phyloP scores from a whole-genome alignment of 2,113 vertebrate species.

The Sander vitreus region DNA sequence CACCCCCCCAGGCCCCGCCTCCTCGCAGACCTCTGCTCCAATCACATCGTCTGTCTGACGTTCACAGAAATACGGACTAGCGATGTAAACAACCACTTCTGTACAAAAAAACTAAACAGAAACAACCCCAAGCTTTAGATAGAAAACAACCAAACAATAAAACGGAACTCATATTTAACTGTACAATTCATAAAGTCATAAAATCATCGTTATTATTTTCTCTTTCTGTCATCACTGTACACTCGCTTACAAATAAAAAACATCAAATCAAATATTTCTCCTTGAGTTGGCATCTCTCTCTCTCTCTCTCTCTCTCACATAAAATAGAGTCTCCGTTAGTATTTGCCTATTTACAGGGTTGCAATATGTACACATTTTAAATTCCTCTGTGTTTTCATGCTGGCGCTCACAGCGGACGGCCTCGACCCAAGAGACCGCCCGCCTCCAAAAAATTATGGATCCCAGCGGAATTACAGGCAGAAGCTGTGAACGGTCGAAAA shows the following conservation, averaged over 20 bases:
- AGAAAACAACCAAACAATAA: constrained; percentile 70
- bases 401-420: constrained; percentile 46
- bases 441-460: background rate
- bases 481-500: background rate
- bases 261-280: constrained; percentile 71
- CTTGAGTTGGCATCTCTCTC: constrained; percentile 72
- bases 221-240: constrained; percentile 53
- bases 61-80: constrained; percentile 71
- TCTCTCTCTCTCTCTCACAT: constrained; percentile 61
- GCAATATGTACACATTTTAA: constrained; percentile 65
- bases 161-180: constrained; percentile 67
- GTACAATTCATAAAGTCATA: constrained; percentile 71
- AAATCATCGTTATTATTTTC: constrained; percentile 24
- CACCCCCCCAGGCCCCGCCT: constrained; percentile 23
- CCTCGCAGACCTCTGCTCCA: constrained; percentile 49
- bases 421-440: constrained; percentile 51
- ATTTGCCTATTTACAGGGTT: constrained; percentile 83
- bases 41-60: constrained; percentile 55
- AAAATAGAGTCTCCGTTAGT: constrained; percentile 86
- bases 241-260: constrained; percentile 71
- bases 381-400: constrained; percentile 55
- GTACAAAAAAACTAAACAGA: constrained; percentile 79
- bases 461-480: constrained; percentile 34
- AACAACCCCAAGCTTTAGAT: constrained; percentile 50
- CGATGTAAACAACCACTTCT: constrained; percentile 85